Base-by-base conservation (phyloP, 2,797 vertebrate species). In the Schizopygopsis malacanthus region DNA sequence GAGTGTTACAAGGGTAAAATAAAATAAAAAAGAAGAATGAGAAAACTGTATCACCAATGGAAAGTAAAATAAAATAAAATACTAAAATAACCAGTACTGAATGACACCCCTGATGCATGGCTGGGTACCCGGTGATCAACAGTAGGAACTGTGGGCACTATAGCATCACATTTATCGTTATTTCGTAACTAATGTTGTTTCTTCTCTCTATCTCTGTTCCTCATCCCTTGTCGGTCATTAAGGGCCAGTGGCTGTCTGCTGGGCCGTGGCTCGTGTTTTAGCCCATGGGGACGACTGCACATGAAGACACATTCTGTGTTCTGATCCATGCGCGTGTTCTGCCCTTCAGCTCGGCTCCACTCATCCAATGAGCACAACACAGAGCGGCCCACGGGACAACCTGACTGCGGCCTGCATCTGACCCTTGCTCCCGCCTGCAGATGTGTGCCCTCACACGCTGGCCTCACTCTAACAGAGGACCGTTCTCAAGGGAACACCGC, bases 201-300 rank as follows among this genome's bases (percentile, higher is more conserved):
- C 4, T 5, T 59, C 73, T 54, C 47, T 75, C 72, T 12, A 52
- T 70, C 67, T 85, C 18, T 69, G 28, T 65, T 54, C 41, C 56
- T 87, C 79, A 50, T 71, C 67, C 59, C 45, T 37, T 79, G 50
- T 45, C 56, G 73, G 83, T 79, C 87, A 85, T 81, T 25, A 72
- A 79, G 87, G 43, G 54, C 72, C 79, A 85, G 50, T 50, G 79
- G 78, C 41, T 5, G 28, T 67, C 52, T 43, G 82, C 79, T 72
- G 45, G 41, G 82, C 82, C 61, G 50, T 2, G 39, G 65, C 43
- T 85, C 65, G 20, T 71, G 72, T 71, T 59, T 82, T 52, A 50
- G 63, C 63, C 86, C 70, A 16, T 25, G 12, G 67, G 80, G 45
- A 79, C 5, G 50, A 73, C 16, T 63, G 33, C 52, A 78, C 4